Evolutionary conservation across 2,113 vertebrate genomes (phyloP).

Genomic region (Cariama cristata): DNA sequence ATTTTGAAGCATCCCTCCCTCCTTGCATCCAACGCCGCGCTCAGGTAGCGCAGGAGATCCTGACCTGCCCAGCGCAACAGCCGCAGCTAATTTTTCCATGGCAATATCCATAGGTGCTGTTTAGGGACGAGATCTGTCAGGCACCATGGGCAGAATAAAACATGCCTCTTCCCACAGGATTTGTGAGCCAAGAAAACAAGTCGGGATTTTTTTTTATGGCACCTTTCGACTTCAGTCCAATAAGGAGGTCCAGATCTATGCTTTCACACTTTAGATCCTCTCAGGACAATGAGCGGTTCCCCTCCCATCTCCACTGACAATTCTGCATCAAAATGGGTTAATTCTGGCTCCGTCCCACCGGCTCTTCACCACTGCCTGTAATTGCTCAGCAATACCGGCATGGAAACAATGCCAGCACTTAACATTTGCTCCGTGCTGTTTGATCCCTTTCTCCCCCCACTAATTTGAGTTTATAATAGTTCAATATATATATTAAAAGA

Average conservation of each 20-base stretch:
- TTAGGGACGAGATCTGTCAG: neutral
- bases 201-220: neutral
- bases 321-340: neutral
- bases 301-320: rapidly evolving
- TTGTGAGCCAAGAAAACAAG: neutral
- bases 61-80: neutral
- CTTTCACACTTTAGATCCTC: neutral
- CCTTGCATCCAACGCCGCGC: rapidly evolving
- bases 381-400: neutral
- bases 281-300: neutral
- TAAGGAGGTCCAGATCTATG: too few species aligned
- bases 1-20: rapidly evolving
- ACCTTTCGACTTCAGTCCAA: rapidly evolving
- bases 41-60: neutral
- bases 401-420: neutral
- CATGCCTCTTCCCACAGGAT: neutral
- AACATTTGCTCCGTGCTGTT: neutral
- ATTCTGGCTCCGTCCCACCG: neutral
- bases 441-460: neutral
- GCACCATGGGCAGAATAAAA: neutral
- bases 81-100: neutral
- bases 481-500: neutral
- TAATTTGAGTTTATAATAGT: neutral
- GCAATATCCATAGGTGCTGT: neutral
- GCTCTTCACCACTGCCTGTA: neutral